Evolutionary conservation across 2,797 vertebrate species (phyloP), one percentile per base, ranked within the genome.

Genomic region (Ambastaia sidthimunki): DNA sequence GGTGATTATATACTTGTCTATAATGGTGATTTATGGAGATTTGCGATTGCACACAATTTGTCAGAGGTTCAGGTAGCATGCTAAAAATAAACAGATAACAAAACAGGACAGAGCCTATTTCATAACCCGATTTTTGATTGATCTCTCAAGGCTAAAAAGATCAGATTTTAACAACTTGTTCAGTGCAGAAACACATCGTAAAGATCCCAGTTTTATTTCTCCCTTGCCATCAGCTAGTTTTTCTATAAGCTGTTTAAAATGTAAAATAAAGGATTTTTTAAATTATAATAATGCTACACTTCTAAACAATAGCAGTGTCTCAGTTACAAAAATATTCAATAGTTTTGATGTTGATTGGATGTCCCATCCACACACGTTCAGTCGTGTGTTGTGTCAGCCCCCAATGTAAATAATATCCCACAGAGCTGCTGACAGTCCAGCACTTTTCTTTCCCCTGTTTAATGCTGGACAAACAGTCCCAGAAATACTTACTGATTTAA

Each of bases 21-120:
- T 98, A 97, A 98, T 98, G 92, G 89, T 98, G 97, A 99, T 99
- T 99, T 98, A 98, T 99, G 96, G 96, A 98, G 97, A 98, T 98
- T 97, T 96, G 93, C 94, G 94, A 97, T 98, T 95, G 95, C 94
- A 94, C 96, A 94, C 95, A 93, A 98, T 98, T 98, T 97, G 95
- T 98, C 95, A 96, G 92, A 97, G 95, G 94, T 93, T 93, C 94
- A 88, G 90, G 92, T 89, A 88, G 92, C 88, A 87, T 55, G 60
- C 62, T 62, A 68, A 76, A 81, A 76, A 71, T 75, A 76, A 73
- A 70, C 68, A 72, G 71, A 89, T 88, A 89, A 93, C 92, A 91
- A 93, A 93, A 92, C 85, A 94, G 92, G 93, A 93, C 94, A 90
- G 95, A 93, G 92, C 95, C 96, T 97, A 96, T 97, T 98, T 97